Evolutionary conservation across 2,797 vertebrate species (phyloP), one percentile per base, ranked within the genome.

Genomic region (Antennarius maculatus): DNA sequence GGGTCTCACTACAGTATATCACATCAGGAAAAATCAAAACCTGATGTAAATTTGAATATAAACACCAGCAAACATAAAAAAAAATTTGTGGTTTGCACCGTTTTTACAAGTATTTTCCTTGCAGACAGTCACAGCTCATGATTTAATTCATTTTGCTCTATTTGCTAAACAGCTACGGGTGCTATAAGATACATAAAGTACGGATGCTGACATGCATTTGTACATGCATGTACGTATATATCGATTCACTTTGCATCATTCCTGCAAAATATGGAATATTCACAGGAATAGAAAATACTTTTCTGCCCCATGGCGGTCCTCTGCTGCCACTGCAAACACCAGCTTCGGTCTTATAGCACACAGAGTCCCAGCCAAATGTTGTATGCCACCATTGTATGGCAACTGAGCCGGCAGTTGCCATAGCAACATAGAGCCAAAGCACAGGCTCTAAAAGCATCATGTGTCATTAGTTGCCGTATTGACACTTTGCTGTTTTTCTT

Each of bases 331-430:
- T 86, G 75, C 87, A 87, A 27, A 48, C 3, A 23, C 5, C 67
- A 52, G 15, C 63, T 31, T 15, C 7, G 2, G 17, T 62, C 48
- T 49, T 51, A 5, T 8, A 37, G 29, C 23, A 37, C 70, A 62
- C 45, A 50, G 56, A 71, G 57, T 53, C 74, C 59, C 61, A 69
- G 66, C 73, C 59, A 69, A 88, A 74, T 71, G 83, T 80, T 85
- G 65, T 71, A 51, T 72, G 80, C 74, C 83, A 84, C 87, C 83
- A 88, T 85, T 82, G 81, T 82, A 81, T 84, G 79, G 76, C 68
- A 80, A 76, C 87, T 85, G 75, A 84, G 83, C 58, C 86, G 80
- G 57, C 80, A 86, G 93, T 94, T 94, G 86, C 93, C 89, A 92
- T 94, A 89, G 90, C 23, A 79, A 94, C 88, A 55, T 12, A 16